These are phyloP conservation scores for Lochmaea crataegi DNA, from an alignment of 2,888 invertebrate genomes.

Conservation along the genomic window DNA sequence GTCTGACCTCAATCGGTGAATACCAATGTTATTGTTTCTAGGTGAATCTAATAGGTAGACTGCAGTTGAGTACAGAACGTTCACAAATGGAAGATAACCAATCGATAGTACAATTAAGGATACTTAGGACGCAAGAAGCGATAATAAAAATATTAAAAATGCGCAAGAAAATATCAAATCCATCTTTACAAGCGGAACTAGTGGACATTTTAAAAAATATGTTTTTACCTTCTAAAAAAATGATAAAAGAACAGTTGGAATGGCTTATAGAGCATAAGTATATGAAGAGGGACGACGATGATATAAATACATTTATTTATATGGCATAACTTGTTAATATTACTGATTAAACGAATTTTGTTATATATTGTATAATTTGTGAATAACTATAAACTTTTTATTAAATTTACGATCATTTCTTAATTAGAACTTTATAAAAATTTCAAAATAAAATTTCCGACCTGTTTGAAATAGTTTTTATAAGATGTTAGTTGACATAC, in stretches of 20 bases:
- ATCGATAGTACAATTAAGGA: constrained; percentile 96
- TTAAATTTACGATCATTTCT: not conserved
- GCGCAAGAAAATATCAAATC: constrained; percentile 94
- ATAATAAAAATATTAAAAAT: constrained; percentile 99
- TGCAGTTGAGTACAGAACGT: constrained; percentile 94
- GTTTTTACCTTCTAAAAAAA: constrained; percentile 98
- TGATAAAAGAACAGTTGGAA: constrained; percentile 99
- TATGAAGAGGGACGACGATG: constrained; percentile 95
- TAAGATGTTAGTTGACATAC: no score
- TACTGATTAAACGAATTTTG: constrained; percentile 42
- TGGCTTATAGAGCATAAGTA: constrained; percentile 99
- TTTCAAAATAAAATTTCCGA: not conserved
- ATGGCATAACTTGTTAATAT: constrained; percentile 79
- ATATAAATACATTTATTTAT: constrained; percentile 98
- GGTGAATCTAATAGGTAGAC: constrained; percentile 94
- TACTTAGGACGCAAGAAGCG: constrained; percentile 94
- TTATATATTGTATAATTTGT: constrained; percentile 32
- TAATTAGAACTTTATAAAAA: not conserved
- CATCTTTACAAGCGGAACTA: constrained; percentile 95
- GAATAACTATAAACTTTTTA: not conserved
- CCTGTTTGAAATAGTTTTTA: no score
- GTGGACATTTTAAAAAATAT: constrained; percentile 98
- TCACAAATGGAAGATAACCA: constrained; percentile 98
- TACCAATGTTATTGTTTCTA: constrained; percentile 51
- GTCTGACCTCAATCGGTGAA: not conserved